Base-by-base conservation (phyloP, 2,113 vertebrate species). In the Corynorhinus townsendii region DNA sequence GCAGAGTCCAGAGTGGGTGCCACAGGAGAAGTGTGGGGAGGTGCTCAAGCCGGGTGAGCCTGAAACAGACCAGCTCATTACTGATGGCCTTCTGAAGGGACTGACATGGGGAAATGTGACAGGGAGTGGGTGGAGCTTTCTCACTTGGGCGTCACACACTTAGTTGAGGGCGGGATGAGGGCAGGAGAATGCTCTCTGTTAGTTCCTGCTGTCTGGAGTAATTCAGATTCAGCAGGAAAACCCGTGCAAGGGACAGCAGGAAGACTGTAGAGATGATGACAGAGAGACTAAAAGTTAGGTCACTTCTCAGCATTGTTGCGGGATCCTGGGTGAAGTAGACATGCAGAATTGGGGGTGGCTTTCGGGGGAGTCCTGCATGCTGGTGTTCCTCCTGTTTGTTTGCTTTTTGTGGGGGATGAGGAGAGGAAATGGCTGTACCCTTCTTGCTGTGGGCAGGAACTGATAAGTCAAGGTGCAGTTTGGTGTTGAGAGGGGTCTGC, bases 351-450 rank as follows among this genome's bases (percentile, higher is more conserved):
- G n/a, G 16, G 11, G 38, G 38, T 64, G 49, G 14, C 43, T 38
- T 49, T 22, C 10, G 40, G 40, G 11, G 11, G 47, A 3, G 30
- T 33, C 28, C 24, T 26, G 2, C 12, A 3, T 0, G 0, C 54
- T n/a, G 10, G 2, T 76, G 64, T 33, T 82, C 40, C 40, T 75
- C 59, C 43, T 49, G 16, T 11, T 33, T 3, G 12, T 43, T 7
- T 68, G 56, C 56, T 40, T 45, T 45, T 47, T 38, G 12, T 64
- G 7, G 9, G 19, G 33, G 11, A 26, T 5, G 19, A 47, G 43
- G 47, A 28, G 52, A 73, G 72, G 47, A 40, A 22, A 89, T 56
- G 26, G 38, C 35, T 33, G 15, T 84, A n/a, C 11, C 49, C 33
- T 71, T 90, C 38, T 54, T 69, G 2, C n/a, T 93, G n/a, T 56